Base-by-base conservation (phyloP, 2,888 invertebrate genomes). In the Corythucha ciliata region DNA sequence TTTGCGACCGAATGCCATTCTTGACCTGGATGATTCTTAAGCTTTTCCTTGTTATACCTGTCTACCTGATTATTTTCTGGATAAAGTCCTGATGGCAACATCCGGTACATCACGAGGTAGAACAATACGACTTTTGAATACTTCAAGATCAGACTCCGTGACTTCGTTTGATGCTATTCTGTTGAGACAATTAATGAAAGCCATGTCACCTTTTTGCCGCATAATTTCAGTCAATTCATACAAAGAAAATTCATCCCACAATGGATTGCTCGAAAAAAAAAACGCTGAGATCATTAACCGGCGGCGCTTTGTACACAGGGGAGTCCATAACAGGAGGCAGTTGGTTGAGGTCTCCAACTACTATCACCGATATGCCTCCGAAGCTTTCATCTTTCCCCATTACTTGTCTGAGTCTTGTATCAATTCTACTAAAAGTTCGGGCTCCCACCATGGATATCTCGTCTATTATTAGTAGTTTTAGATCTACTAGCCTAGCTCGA, bases 131-230 rank as follows among this genome's bases (percentile, higher is more conserved):
- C 26, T 52, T 56, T 57, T 51, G 4, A 63, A 46, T 21, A 62
- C 14, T 8, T 36, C n/a, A 20, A 60, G 49, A 42, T 64, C 61
- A 1, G 51, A 45, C 10, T 58, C 53, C 14, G 59, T 58, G 54
- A 62, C 56, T 29, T 33, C 40, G 6, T 59, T 60, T 6, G n/a
- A 32, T 12, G 62, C 61, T 39, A 62, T 46, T 44, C 62, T 33
- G 16, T 48, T 52, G 2, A 54, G 42, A 20, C 53, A 48, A 34
- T 44, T 27, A 10, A 55, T 48, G 52, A 59, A 58, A 20, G 25
- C 14, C 14, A 25, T 22, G 32, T 58, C 58, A 34, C 58, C 59
- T 50, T 54, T 49, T 42, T 59, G 60, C 12, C 59, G 27, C 58
- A 59, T 59, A 14, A 58, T 58, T 53, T 59, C 47, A 25, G 56